phyloP scores from a whole-genome alignment of 2,888 invertebrate species.

The Agrotis ipsilon region DNA sequence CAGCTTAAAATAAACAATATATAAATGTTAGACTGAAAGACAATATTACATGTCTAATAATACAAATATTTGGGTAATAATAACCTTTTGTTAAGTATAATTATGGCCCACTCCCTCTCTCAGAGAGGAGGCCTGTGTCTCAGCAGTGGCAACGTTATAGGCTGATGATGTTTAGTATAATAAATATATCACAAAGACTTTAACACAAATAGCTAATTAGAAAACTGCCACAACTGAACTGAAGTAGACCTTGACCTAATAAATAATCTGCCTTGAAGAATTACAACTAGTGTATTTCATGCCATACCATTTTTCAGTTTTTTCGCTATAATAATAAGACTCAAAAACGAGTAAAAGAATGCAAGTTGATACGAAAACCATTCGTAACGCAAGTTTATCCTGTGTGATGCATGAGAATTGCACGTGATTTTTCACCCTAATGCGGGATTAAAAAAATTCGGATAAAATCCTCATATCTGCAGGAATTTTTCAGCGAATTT shows the following conservation, averaged over 20 bases:
- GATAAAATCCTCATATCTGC: constrained; percentile 2
- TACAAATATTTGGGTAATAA: no score
- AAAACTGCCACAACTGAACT: constrained; percentile 23
- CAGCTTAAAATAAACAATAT: no score
- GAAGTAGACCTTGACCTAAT: constrained; percentile 21
- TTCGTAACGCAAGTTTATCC: constrained; percentile 9
- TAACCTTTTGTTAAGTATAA: no score
- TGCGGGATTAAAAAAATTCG: constrained; percentile 44
- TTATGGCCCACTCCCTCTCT: no score
- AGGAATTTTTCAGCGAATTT: constrained; percentile 9
- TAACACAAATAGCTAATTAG: not conserved
- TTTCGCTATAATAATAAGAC: not conserved
- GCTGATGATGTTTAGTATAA: no score
- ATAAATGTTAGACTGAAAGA: no score
- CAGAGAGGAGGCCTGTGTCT: no score
- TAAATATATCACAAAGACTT: not conserved
- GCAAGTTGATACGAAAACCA: not conserved
- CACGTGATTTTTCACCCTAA: constrained; percentile 46
- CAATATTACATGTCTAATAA: no score
- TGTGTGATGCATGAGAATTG: constrained; percentile 21
- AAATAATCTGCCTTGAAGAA: constrained; percentile 37
- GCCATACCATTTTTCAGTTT: not conserved
- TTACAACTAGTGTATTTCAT: constrained; percentile 8
- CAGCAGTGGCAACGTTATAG: no score
- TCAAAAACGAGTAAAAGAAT: constrained; percentile 15